Percentiles rank a stretch among this genome's conserved stretches.
phyloP scores from a whole-genome alignment of 2,113 vertebrate species.

The Arvicanthis niloticus region DNA sequence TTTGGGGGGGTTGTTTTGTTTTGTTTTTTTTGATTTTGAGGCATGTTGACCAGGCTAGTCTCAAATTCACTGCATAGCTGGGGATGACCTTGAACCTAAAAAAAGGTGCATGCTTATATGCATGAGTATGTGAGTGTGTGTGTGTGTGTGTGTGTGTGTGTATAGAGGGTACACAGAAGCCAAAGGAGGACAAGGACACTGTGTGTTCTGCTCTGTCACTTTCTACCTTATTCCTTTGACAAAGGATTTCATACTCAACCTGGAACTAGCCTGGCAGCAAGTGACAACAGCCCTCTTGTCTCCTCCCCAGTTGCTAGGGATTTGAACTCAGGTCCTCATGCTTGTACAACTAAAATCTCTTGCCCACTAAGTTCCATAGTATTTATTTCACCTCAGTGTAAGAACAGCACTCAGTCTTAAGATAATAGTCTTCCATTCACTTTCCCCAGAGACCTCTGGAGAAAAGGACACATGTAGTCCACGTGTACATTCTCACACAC shows the following conservation, averaged over 20 bases:
- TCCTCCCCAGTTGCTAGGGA: not conserved
- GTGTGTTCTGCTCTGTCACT: not conserved
- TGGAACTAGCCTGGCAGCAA: not conserved
- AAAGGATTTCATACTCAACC: not conserved
- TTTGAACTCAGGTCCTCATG: not conserved
- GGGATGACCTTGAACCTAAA: not conserved
- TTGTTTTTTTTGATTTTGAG: not conserved
- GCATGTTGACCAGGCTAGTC: not conserved
- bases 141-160: no score
- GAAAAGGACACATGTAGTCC: not conserved
- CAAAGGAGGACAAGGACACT: not conserved
- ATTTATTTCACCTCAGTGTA: not conserved
- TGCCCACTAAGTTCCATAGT: not conserved
- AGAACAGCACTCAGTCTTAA: not conserved
- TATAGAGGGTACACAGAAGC: not conserved
- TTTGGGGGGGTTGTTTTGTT: no score
- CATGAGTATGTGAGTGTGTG: no score
- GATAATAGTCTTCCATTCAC: not conserved
- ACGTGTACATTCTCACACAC: not conserved
- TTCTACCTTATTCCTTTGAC: not conserved
- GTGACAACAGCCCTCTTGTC: not conserved
- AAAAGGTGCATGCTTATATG: not conserved
- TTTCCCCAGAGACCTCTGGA: not conserved
- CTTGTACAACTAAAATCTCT: not conserved
- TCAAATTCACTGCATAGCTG: not conserved